These are phyloP conservation scores for Threskiornis aethiopicus DNA, from an alignment of 2,797 vertebrate species.

Conservation along the genomic window DNA sequence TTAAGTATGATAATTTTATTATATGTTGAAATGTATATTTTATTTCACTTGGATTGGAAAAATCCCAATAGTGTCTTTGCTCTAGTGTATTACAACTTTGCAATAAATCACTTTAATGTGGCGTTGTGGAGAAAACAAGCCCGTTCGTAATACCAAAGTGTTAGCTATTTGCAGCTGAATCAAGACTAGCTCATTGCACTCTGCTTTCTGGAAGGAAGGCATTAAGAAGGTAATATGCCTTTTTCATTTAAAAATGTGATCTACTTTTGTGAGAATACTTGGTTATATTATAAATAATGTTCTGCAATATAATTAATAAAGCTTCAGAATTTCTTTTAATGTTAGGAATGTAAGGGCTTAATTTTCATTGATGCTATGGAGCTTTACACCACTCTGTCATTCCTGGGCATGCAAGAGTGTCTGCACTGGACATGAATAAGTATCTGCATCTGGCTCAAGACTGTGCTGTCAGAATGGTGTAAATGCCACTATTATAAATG, in stretches of 20 bases:
- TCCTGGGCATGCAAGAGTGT: not conserved
- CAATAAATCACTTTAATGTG: not conserved
- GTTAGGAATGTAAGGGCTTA: not conserved
- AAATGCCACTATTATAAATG: not conserved
- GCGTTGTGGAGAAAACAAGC: not conserved
- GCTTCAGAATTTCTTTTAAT: not conserved
- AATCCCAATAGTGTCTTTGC: not conserved
- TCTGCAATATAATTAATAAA: not conserved
- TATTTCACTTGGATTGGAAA: not conserved
- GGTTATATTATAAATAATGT: not conserved
- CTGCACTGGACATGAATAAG: not conserved
- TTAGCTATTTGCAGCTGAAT: not conserved
- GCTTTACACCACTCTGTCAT: not conserved
- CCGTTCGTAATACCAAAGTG: not conserved
- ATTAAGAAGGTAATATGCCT: not conserved
- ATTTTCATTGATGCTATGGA: not conserved
- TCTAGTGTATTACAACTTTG: not conserved
- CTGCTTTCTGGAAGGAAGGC: not conserved
- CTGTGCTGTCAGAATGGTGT: not conserved
- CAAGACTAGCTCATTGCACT: not conserved
- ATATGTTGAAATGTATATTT: not conserved
- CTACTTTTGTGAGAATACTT: not conserved
- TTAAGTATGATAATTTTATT: not conserved
- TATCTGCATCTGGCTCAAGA: not conserved
- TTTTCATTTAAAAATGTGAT: not conserved